These are phyloP conservation scores for Arrhopalites spinosus DNA, from an alignment of 2,888 invertebrate genomes.

Conservation along the genomic window DNA sequence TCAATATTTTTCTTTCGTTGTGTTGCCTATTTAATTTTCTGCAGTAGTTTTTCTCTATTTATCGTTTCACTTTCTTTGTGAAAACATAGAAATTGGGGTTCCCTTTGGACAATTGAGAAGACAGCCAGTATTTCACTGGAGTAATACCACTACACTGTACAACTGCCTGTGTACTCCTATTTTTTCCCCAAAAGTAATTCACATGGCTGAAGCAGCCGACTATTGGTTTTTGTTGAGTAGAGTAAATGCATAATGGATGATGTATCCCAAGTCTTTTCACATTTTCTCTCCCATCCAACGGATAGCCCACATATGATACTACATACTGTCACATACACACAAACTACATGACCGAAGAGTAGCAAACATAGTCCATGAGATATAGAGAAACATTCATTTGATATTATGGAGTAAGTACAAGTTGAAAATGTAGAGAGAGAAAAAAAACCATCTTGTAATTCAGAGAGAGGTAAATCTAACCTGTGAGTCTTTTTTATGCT, in stretches of 20 bases:
- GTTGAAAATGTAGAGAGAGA: not conserved
- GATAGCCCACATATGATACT: no score
- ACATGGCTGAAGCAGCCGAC: no score
- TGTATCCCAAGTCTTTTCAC: no score
- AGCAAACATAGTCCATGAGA: not conserved
- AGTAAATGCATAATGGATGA: no score
- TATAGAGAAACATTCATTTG: not conserved
- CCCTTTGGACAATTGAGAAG: no score
- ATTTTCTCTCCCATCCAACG: no score
- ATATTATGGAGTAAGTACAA: not conserved
- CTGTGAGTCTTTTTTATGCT: conserved; percentile 26
- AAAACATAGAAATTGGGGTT: not conserved
- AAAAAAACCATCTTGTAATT: conserved; percentile 14
- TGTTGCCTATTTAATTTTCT: not conserved
- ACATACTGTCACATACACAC: not conserved
- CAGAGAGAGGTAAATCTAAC: conserved; percentile 10
- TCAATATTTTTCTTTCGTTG: conserved; percentile 6
- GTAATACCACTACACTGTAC: no score
- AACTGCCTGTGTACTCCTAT: no score
- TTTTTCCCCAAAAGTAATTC: no score
- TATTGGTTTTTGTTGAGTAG: no score
- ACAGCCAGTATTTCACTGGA: no score
- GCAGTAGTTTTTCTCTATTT: not conserved
- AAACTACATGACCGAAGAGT: not conserved
- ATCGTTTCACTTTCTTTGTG: not conserved